Percentiles rank a stretch among this genome's conserved stretches.
Conservation (phyloP, 2,888 invertebrate genomes). For the Latheticus oryzae region DNA sequence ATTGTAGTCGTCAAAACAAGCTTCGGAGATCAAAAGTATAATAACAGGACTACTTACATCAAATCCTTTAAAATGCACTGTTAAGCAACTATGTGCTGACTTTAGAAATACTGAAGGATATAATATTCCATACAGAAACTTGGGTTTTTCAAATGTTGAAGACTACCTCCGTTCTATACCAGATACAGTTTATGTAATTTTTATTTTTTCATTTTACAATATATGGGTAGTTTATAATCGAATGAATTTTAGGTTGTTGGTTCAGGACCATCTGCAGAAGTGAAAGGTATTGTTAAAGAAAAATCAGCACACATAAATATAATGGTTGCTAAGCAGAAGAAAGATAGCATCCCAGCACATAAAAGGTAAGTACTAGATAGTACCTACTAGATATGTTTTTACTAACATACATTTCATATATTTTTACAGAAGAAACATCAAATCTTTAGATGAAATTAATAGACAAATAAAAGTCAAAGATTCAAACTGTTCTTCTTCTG, state of each 20-base stretch:
- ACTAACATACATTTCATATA: not conserved
- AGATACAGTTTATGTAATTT: slow-evolving; percentile 28
- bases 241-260: slow-evolving; percentile 21
- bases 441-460: too few relatives aligned
- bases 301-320: slow-evolving; percentile 31
- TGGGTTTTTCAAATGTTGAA: slow-evolving; percentile 27
- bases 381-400: not conserved
- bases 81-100: slow-evolving; percentile 21
- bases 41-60: slow-evolving; percentile 33
- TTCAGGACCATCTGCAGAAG: slow-evolving; percentile 22
- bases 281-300: slow-evolving; percentile 18
- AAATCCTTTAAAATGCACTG: slow-evolving; percentile 19
- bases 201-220: not conserved
- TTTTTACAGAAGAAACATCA: slow-evolving; percentile 2
- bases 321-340: slow-evolving; percentile 33
- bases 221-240: not conserved
- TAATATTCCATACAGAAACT: slow-evolving; percentile 14
- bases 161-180: slow-evolving; percentile 30
- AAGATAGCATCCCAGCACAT: slow-evolving; percentile 13
- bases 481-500: not conserved
- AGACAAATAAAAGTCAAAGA: too few relatives aligned
- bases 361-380: slow-evolving; percentile 12
- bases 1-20: slow-evolving; percentile 10
- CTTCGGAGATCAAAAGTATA: slow-evolving; percentile 13
- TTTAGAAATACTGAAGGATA: slow-evolving; percentile 13